Conservation (phyloP, 2,888 invertebrate species). For the Prosapia bicincta region DNA sequence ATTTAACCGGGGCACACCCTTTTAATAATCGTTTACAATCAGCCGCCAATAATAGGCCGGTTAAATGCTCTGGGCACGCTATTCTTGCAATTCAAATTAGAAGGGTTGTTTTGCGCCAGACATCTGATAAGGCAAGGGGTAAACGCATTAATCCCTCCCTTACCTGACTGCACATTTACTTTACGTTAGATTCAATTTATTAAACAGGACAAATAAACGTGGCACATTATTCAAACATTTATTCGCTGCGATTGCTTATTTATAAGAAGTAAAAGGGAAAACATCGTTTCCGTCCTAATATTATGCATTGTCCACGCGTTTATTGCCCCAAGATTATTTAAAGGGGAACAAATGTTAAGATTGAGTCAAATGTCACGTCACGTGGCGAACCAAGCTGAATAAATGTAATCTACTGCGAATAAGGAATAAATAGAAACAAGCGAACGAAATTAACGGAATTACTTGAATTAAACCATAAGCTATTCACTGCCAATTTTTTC, state of each 20-base stretch:
- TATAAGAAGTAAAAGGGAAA: background rate
- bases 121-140: background rate
- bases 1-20: background rate
- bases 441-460: no score
- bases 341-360: no score
- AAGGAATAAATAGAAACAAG: no score
- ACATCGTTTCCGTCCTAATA: no score
- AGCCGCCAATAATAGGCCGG: background rate
- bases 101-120: background rate
- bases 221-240: background rate
- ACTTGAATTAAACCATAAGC: no score
- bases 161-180: background rate
- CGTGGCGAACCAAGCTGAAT: no score
- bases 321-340: no score
- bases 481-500: no score
- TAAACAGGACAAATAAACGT: background rate
- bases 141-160: background rate
- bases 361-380: no score
- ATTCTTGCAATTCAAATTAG: background rate
- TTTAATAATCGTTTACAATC: background rate
- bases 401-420: no score
- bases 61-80: background rate
- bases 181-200: background rate
- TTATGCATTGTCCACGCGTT: no score
- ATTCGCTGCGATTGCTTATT: background rate